These are phyloP conservation scores for Machimus rusticus DNA, from an alignment of 2,888 invertebrate species.

Conservation along the genomic window DNA sequence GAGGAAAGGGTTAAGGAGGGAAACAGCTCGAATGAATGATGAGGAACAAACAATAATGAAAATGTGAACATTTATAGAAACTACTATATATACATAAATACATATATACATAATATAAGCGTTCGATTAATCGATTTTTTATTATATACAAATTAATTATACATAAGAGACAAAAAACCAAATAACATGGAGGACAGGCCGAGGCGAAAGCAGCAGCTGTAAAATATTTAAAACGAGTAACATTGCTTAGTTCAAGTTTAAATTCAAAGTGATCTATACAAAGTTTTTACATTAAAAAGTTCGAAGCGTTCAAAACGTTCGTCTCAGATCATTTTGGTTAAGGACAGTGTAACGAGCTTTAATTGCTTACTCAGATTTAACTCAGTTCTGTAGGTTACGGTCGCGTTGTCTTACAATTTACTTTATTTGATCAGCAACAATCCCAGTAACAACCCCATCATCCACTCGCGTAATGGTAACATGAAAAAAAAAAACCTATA, in stretches of 20 bases:
- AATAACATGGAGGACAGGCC: conserved; percentile 11
- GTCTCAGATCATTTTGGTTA: conserved; percentile 25
- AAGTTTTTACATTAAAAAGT: not conserved
- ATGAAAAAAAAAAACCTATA: not conserved
- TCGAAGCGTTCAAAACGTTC: not conserved
- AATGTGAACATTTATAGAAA: conserved; percentile 36
- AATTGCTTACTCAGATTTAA: conserved; percentile 30
- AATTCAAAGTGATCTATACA: not conserved
- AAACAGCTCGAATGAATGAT: not conserved
- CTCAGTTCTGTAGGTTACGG: conserved; percentile 11
- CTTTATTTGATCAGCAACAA: not conserved
- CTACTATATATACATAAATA: conserved; percentile 40
- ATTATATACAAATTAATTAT: conserved; percentile 44
- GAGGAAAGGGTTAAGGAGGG: not conserved
- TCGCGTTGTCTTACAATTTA: not conserved
- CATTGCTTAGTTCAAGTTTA: conserved; percentile 17
- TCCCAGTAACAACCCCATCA: conserved; percentile 18
- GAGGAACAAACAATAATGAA: conserved; percentile 38
- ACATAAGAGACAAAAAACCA: conserved; percentile 26
- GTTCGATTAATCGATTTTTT: conserved; percentile 47
- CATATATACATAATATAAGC: conserved; percentile 44
- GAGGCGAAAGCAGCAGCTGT: not conserved
- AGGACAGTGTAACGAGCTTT: conserved; percentile 15
- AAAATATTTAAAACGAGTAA: not conserved
- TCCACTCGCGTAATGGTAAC: conserved; percentile 17